Base-by-base conservation (phyloP, 2,113 vertebrate genomes). In the Crotophaga sulcirostris region DNA sequence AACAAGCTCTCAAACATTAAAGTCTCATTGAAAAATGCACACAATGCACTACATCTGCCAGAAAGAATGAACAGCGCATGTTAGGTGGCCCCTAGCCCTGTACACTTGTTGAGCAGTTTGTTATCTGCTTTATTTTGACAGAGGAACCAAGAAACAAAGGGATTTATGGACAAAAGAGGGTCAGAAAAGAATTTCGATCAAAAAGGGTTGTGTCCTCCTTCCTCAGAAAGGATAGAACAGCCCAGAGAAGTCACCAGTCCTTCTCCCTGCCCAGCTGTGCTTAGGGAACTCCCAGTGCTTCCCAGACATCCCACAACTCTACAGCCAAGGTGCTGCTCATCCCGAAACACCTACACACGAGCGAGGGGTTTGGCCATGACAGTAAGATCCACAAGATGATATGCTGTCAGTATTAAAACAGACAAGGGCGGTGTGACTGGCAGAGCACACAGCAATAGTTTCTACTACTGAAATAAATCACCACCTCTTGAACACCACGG, bases 31-130 rank as follows among this genome's bases (percentile, higher is more conserved):
- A 16, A 59, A 79, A 60, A 70, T 0, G 4, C 31, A 25, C 10
- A 2, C 7, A 6, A 4, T 3, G 19, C 47, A 47, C 47, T 47
- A 20, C 47, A 47, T 5, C 31, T 28, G 16, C 34, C 10, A 17
- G 36, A 38, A 42, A 36, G 40, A 42, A 63, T 2, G 1, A 24
- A 2, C 5, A 10, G 1, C 1, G 0, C 3, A 1, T 6, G 21
- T 5, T 4, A 10, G 24, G 8, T 25, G 3, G 6, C 2, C 34
- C 47, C 44, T 3, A 7, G 13, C 28, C 58, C 3, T 0, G 13
- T 3, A 14, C 29, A 7, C 60, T 16, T 54, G 38, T 40, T 19
- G 29, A 40, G 67, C 16, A 74, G 18, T 9, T 23, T 58, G 31
- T 1, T 21, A 7, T 9, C 21, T 5, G 11, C 24, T 54, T 24